phyloP scores from a whole-genome alignment of 2,888 invertebrate species.

The Archips crataeganus region DNA sequence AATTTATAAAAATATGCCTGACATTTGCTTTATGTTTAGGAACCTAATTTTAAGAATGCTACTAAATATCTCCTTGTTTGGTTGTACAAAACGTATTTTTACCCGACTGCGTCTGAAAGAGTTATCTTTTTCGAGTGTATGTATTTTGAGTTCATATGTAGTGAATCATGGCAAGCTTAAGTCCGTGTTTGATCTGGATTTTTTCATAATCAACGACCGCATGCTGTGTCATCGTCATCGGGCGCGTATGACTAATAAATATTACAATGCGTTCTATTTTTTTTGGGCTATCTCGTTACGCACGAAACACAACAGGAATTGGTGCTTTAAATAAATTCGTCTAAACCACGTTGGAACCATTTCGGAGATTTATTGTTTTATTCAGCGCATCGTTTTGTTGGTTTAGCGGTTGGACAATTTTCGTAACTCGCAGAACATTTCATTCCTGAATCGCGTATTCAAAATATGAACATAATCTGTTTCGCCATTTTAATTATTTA shows the following conservation, averaged over 20 bases:
- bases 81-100: neutral
- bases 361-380: slow-evolving; percentile 11
- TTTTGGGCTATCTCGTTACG: slow-evolving; percentile 19
- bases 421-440: neutral
- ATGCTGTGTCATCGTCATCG: slow-evolving; percentile 31
- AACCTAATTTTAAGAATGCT: neutral
- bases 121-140: no score
- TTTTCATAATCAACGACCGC: slow-evolving; percentile 35
- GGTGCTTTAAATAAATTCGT: slow-evolving; percentile 4
- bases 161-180: slow-evolving; percentile 22
- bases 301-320: slow-evolving; percentile 9
- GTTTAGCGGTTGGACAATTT: slow-evolving; percentile 1
- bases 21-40: neutral
- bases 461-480: slow-evolving; percentile 5
- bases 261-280: slow-evolving; percentile 27
- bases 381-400: slow-evolving; percentile 6
- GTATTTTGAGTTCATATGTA: neutral
- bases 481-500: neutral
- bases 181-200: slow-evolving; percentile 31
- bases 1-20: neutral
- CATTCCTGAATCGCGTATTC: neutral
- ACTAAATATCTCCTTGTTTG: neutral
- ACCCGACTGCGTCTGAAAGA: no score
- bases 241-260: slow-evolving; percentile 30
- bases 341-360: slow-evolving; percentile 6